Conservation (phyloP, 2,113 vertebrate species). For the Procapra przewalskii region DNA sequence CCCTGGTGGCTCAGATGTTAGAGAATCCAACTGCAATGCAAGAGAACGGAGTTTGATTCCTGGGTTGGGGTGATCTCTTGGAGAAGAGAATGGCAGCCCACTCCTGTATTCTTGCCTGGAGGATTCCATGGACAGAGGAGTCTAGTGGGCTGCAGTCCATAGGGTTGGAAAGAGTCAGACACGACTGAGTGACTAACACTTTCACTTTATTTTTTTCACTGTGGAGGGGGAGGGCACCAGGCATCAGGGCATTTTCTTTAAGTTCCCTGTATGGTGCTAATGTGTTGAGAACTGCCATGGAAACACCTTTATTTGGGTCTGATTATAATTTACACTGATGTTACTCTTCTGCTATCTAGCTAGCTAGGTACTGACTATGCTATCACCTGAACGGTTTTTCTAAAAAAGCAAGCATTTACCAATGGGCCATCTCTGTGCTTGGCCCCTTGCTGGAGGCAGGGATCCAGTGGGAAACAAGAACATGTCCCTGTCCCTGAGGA, state of each 20-base stretch:
- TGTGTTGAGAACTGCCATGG: not conserved
- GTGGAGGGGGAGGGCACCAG: not conserved
- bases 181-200: not conserved
- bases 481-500: not conserved
- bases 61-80: not conserved
- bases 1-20: not conserved
- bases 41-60: not conserved
- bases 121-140: not conserved
- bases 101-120: not conserved
- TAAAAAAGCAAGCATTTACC: not conserved
- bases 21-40: not conserved
- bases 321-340: not conserved
- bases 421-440: not conserved
- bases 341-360: not conserved
- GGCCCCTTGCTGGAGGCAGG: not conserved
- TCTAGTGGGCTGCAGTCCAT: not conserved
- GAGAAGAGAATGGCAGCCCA: not conserved
- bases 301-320: not conserved
- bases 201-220: not conserved
- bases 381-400: not conserved
- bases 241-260: not conserved
- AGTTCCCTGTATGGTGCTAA: not conserved
- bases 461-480: not conserved
- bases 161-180: not conserved
- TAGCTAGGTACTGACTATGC: not conserved